These are phyloP conservation scores for Leucopsar rothschildi DNA, from an alignment of 2,113 vertebrate genomes.

Conservation along the genomic window DNA sequence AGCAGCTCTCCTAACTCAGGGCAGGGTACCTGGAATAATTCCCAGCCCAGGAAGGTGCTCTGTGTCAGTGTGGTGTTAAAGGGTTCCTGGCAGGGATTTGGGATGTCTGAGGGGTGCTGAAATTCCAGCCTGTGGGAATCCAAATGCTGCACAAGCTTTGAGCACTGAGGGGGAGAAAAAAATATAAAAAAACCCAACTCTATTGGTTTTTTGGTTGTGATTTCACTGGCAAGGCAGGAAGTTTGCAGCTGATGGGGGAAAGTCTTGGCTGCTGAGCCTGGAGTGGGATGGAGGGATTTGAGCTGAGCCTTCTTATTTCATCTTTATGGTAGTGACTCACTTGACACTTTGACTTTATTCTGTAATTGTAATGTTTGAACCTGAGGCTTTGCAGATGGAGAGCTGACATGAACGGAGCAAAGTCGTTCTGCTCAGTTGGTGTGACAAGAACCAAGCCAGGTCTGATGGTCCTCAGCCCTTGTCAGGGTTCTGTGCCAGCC, in stretches of 20 bases:
- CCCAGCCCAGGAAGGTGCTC: not conserved
- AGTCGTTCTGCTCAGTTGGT: not conserved
- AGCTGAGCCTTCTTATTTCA: not conserved
- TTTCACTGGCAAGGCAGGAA: not conserved
- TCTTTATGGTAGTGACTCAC: slow-evolving; percentile 27
- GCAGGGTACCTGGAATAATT: not conserved
- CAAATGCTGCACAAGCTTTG: not conserved
- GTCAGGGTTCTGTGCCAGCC: not conserved
- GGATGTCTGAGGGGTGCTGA: not conserved
- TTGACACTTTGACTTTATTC: not conserved
- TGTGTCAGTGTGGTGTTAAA: accelerated
- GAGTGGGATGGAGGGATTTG: not conserved
- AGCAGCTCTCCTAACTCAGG: not conserved
- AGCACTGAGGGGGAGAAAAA: accelerated
- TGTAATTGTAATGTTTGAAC: not conserved
- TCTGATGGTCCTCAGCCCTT: not conserved
- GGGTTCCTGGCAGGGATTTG: not conserved
- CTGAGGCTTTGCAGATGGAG: not conserved
- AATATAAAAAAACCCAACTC: accelerated
- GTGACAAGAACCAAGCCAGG: not conserved
- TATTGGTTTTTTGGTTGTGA: not conserved
- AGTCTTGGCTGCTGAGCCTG: slow-evolving; percentile 26
- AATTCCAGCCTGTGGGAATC: not conserved
- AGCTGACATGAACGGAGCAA: not conserved
- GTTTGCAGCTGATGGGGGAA: not conserved